Base-by-base conservation (phyloP, 2,113 vertebrate species). In the Lanius ludovicianus region DNA sequence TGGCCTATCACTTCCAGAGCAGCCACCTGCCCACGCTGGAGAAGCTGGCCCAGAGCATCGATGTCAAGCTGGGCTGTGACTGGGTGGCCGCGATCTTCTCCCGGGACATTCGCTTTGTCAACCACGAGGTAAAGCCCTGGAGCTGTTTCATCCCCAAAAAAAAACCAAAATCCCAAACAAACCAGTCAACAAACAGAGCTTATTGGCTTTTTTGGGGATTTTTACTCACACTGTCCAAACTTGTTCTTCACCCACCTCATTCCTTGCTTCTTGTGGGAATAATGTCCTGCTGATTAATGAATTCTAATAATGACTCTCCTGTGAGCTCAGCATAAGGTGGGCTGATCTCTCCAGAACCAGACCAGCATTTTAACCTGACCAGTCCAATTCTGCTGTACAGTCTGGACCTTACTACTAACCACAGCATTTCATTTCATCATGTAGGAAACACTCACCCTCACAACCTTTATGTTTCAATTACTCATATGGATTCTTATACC, bases 1-100 rank as follows among this genome's bases (percentile, higher is more conserved):
- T 99, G 97, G 99, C 99, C 7, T 99, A 99, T 97, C 99, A 99
- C 97, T 99, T 99, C 97, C 99, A 99, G 96, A 91, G 98, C 90
- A 98, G 98, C 97, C 99, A 99, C 96, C 98, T 99, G 73, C 97
- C 98, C 57, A 97, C 98, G 6, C 95, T 99, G 89, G 99, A 99
- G 97, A 99, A 99, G 96, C 95, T 99, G 27, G 99, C 99, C 11
- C 99, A 99, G 97, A 98, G 93, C 62, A 98, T 99, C 5, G 99
- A 99, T 0, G 97, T 98, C 82, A 98, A 98, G 47, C 97, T 99
- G 60, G 99, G 99, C n/a, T 99, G 99, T 1, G 99, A 99, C 93
- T 99, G 99, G 99, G 97, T 99, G 30, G 99, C 99, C 0, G 98
- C 99, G 5, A 99, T 99, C 78, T 99, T 99, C 97, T 99, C 99